phyloP scores from a whole-genome alignment of 1,140 invertebrate species.

The Dreissena rostriformis region DNA sequence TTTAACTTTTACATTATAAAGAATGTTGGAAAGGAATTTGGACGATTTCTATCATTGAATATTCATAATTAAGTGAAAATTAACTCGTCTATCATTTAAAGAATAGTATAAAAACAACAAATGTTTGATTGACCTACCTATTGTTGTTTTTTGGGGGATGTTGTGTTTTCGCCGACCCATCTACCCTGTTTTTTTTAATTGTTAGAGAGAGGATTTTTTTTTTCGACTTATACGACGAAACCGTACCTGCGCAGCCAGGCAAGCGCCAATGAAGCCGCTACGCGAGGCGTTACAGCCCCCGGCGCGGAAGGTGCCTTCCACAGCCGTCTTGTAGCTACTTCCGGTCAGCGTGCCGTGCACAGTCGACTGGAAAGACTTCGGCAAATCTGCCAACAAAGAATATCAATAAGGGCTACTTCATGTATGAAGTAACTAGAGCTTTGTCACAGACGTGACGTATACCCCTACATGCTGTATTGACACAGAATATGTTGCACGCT shows the following conservation, averaged over 20 bases:
- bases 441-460: no score
- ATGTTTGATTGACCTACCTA: neutral
- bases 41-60: no score
- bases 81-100: neutral
- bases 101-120: neutral
- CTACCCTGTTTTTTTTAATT: neutral
- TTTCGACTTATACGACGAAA: neutral
- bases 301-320: slow-evolving; percentile 71
- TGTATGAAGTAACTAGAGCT: no score
- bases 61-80: neutral
- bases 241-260: slow-evolving; percentile 74
- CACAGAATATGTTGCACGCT: no score
- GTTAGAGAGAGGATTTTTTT: neutral
- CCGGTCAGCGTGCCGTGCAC: slow-evolving; percentile 70
- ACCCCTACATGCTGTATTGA: no score
- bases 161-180: neutral
- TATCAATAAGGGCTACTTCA: no score
- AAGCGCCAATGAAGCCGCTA: slow-evolving; percentile 74
- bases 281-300: slow-evolving; percentile 75
- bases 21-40: no score
- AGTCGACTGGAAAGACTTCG: slow-evolving; percentile 73
- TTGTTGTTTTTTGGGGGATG: neutral
- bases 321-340: slow-evolving; percentile 61
- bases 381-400: slow-evolving; percentile 66
- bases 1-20: no score